Evolutionary conservation across 2,113 vertebrate genomes (phyloP), one percentile per base, ranked within the genome.

Genomic region (Semnornis frantzii): DNA sequence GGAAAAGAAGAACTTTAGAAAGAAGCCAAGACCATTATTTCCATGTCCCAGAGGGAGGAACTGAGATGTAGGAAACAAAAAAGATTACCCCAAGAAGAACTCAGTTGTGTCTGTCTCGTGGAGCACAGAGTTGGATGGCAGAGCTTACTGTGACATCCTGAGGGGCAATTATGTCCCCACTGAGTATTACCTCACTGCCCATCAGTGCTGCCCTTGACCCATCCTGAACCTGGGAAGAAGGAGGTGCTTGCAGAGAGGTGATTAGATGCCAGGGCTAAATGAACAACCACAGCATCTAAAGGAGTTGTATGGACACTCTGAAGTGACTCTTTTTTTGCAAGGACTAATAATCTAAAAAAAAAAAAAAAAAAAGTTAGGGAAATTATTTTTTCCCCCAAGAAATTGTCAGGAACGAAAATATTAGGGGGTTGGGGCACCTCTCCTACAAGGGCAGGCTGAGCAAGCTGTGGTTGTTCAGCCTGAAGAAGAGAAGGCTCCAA

Each of bases 1-100:
- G 48, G 48, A 50, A 50, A 50, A 50, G 72, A 92, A 92, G 94
- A 69, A 72, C 78, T 94, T 82, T 89, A 92, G 85, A 94, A 92
- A 91, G 78, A 92, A 89, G 89, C 25, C 71, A 85, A 57, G 60
- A 74, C 85, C 81, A 89, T 55, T 71, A 78, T 73, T 94, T 87
- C 94, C 7, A 1, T 64, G 17, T 87, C 89, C 84, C 64, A 79
- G 70, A 75, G 69, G 77, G 46, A 55, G 59, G 92, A 94, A 85
- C 37, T 68, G 92, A 92, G 78, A 81, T 20, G 25, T 1, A 1
- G 52, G 68, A 85, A 73, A 42, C 59, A 79, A 85, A 92, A 16
- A 15, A 0, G 0, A 24, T 89, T 93, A 73, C n/a, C 34, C 33
- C 23, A 48, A 55, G 39, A 83, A 83, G 8, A 16, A 14, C 28